These are phyloP conservation scores for Valencia hispanica DNA, from an alignment of 2,797 vertebrate genomes.

Conservation along the genomic window DNA sequence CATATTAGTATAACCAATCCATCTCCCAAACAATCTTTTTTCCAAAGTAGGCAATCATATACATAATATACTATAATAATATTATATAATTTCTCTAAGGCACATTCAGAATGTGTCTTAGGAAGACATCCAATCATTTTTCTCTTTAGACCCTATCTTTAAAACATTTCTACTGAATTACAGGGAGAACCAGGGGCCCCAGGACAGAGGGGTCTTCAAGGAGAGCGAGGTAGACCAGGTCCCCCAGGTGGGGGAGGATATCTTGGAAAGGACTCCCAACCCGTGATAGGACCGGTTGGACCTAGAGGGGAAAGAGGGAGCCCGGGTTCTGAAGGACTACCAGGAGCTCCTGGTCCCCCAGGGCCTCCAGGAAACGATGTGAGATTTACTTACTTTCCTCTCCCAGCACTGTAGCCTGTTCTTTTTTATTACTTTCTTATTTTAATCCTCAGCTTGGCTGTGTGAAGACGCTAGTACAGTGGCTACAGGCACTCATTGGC, in stretches of 20 bases:
- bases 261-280: constrained; percentile 87
- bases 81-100: background rate
- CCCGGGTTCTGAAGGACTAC: constrained; percentile 79
- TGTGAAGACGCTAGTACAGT: constrained; percentile 12
- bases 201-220: constrained; percentile 86
- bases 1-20: background rate
- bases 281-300: constrained; percentile 86
- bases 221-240: constrained; percentile 93
- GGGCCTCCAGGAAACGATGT: constrained; percentile 88
- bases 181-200: constrained; percentile 89
- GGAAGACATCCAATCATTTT: background rate
- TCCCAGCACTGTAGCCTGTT: background rate
- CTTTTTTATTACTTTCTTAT: background rate
- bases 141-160: background rate
- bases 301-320: constrained; percentile 90
- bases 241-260: constrained; percentile 84
- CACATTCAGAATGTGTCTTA: background rate
- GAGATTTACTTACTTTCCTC: constrained; percentile 56
- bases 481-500: constrained; percentile 18
- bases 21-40: background rate
- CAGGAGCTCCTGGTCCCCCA: constrained; percentile 83
- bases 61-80: background rate
- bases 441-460: constrained; percentile 5
- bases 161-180: background rate
- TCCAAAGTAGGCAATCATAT: background rate